Evolutionary conservation across 2,888 invertebrate species (phyloP), one percentile per base, ranked within the genome.

Genomic region (Agriopis leucophaearia): DNA sequence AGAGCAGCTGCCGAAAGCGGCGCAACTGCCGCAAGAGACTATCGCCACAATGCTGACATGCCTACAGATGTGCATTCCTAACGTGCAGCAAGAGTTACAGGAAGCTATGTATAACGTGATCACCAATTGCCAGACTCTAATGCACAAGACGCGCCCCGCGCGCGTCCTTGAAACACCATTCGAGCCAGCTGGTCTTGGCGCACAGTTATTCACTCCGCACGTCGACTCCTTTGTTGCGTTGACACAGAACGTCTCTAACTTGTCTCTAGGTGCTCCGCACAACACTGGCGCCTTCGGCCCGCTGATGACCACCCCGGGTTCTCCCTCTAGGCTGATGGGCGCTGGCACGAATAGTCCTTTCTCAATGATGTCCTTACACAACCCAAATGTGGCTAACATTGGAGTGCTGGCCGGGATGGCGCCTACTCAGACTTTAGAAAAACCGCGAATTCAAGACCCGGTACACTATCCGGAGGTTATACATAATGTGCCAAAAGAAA

Each of bases 1-100:
- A 73, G 97, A 97, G 71, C 95, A 96, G 71, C 88, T 97, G 71
- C 96, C 97, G 0, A 98, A 98, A 91, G 96, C 96, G 8, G 97
- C 97, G 0, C 97, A 98, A 82, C 89, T 99, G 55, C 97, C 99
- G 5, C 96, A 96, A 66, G 99, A 99, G 87, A 99, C 99, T 0
- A 94, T 99, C 8, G 96, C 96, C 40, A 98, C 98, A 8, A 98
- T 99, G 95, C 90, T 99, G 68, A 95, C 96, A 16, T 98, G 98
- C 84, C 91, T 99, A 58, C 98, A 99, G 85, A 94, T 94, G 13
- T 96, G 95, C 82, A 93, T 95, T 76, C 93, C 95, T 16, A 97
- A 94, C 82, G 96, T 98, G 48, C 96, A 96, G 51, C 97, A 96
- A 73, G 99, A 99, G 75, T 94, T 98, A 74, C 96, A 97, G 15